These are phyloP conservation scores for Rhogogaster chlorosoma DNA, from an alignment of 2,888 invertebrate species.

Conservation along the genomic window DNA sequence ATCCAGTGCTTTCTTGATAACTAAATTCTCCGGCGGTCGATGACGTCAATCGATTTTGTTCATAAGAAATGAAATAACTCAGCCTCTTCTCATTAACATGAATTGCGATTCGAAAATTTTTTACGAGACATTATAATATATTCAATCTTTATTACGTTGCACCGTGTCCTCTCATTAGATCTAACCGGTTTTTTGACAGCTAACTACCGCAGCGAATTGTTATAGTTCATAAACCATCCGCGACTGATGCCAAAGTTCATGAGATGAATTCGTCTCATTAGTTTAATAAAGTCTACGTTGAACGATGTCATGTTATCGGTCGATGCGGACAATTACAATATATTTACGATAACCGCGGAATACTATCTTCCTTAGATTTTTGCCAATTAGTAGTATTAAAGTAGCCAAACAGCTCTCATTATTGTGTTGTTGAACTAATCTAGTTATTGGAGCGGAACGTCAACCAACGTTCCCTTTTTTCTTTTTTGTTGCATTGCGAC, in stretches of 20 bases:
- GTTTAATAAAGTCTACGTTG: neutral
- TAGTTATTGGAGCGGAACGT: conserved; percentile 37
- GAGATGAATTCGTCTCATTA: conserved; percentile 13
- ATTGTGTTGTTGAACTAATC: conserved; percentile 29
- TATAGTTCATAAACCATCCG: conserved; percentile 7
- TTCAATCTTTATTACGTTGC: neutral
- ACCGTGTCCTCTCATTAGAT: neutral
- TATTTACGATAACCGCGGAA: neutral
- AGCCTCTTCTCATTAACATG: neutral
- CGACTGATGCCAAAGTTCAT: conserved; percentile 9
- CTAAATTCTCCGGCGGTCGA: neutral
- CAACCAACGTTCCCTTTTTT: neutral
- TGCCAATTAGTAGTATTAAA: conserved; percentile 29
- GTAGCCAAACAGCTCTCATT: neutral
- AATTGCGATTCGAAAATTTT: neutral
- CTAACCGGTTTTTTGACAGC: neutral
- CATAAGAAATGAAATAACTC: neutral
- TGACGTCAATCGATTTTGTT: conserved; percentile 18
- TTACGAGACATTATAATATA: conserved; percentile 6
- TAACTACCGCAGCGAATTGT: neutral
- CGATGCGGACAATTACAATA: neutral
- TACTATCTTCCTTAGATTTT: neutral
- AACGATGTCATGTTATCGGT: neutral
- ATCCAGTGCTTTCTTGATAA: conserved; percentile 3
- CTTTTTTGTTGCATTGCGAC: neutral